phyloP scores from a whole-genome alignment of 2,113 vertebrate genomes.

The Typhlomys cinereus region DNA sequence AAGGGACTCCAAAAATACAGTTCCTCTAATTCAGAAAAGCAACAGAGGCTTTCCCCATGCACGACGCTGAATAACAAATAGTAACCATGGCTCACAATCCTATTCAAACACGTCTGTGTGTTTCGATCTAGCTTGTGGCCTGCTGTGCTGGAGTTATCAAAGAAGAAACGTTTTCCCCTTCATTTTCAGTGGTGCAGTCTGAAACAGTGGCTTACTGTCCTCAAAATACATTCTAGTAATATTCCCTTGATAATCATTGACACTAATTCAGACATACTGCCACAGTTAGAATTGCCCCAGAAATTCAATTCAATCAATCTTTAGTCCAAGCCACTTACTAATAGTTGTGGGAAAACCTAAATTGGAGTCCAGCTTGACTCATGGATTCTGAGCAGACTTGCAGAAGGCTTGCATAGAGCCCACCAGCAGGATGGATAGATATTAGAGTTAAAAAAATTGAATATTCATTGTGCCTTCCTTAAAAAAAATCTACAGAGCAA shows the following conservation, averaged over 20 bases:
- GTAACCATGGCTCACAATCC: conserved; percentile 14
- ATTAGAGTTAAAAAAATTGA: conserved; percentile 5
- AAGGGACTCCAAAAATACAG: conserved; percentile 60
- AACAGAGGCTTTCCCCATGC: conserved; percentile 46
- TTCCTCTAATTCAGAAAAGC: conserved; percentile 64
- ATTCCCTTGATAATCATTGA: neutral
- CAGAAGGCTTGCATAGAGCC: neutral
- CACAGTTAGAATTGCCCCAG: neutral
- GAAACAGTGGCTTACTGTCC: neutral
- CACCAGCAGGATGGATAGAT: neutral
- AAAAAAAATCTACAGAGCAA: conserved; percentile 2
- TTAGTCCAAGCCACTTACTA: neutral
- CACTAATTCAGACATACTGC: neutral
- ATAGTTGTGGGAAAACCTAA: neutral
- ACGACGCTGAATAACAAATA: conserved; percentile 47
- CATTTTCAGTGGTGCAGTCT: neutral
- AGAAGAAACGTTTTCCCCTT: neutral
- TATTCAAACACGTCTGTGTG: conserved; percentile 39
- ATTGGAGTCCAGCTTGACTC: neutral
- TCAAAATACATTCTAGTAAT: neutral
- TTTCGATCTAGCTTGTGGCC: conserved; percentile 10
- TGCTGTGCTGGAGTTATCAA: neutral
- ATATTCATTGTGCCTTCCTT: neutral
- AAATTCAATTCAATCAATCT: neutral
- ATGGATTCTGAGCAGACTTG: neutral